Evolutionary conservation across 2,113 vertebrate genomes (phyloP).

Genomic region (Bungarus multicinctus): DNA sequence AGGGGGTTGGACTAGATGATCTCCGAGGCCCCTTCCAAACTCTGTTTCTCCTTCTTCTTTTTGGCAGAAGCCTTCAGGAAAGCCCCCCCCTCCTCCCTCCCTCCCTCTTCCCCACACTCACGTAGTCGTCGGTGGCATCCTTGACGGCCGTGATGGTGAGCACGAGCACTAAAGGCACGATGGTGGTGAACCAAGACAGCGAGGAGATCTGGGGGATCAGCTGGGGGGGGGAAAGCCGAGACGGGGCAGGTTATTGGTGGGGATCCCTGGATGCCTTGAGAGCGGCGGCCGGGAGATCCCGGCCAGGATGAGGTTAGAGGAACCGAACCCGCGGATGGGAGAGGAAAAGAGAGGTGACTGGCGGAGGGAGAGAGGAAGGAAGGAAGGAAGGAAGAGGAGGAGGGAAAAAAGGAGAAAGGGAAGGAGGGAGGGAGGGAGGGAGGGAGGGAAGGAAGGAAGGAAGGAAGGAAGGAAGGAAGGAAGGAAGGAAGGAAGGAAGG

Average conservation of each 20-base stretch:
- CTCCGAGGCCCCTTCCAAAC: no score
- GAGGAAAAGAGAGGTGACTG: not conserved
- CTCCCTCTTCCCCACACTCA: slow-evolving; percentile 63
- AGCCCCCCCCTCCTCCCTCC: no score
- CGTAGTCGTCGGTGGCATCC: slow-evolving; percentile 94
- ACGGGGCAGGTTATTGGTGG: not conserved
- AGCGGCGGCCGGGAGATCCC: not conserved
- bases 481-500: not conserved
- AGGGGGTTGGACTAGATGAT: no score
- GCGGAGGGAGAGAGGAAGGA: not conserved
- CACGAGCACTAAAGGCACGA: slow-evolving; percentile 97
- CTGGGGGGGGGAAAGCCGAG: slow-evolving; percentile 55
- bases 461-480: not conserved
- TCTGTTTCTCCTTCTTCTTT: no score
- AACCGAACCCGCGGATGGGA: no score
- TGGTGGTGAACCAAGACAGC: slow-evolving; percentile 97
- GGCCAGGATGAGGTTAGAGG: not conserved
- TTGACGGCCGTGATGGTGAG: slow-evolving; percentile 95
- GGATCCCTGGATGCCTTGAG: not conserved
- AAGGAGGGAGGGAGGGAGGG: no score
- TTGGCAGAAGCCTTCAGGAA: no score
- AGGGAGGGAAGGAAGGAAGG: no score
- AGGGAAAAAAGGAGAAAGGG: not conserved
- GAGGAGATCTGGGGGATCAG: slow-evolving; percentile 97
- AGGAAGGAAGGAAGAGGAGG: no score